Evolutionary conservation across 1,140 invertebrate genomes (phyloP).

Genomic region (Sarcophaga bullata): DNA sequence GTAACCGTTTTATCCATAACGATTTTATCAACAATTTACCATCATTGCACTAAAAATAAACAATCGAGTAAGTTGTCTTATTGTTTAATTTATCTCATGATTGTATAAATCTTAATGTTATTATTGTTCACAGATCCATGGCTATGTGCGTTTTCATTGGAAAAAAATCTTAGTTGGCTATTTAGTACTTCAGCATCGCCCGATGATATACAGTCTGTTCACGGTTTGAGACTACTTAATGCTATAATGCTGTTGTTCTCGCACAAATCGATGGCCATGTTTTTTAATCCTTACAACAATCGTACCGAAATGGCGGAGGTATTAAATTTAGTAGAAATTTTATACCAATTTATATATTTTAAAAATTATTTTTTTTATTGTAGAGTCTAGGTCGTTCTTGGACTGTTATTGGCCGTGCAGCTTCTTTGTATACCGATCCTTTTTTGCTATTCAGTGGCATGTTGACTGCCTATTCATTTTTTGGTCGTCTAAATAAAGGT

Average conservation of each 20-base stretch:
- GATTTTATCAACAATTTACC: conserved; percentile 60
- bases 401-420: conserved; percentile 73
- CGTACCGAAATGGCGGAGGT: conserved; percentile 73
- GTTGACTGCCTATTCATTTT: conserved; percentile 71
- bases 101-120: neutral
- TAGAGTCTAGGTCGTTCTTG: conserved; percentile 71
- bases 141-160: conserved; percentile 71
- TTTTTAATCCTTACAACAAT: conserved; percentile 73
- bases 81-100: neutral
- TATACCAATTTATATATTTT: conserved; percentile 31
- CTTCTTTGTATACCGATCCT: conserved; percentile 75
- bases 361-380: conserved; percentile 31
- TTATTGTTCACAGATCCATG: conserved; percentile 64
- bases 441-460: conserved; percentile 76
- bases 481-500: conserved; percentile 69
- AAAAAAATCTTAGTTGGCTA: conserved; percentile 70
- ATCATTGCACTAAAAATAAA: conserved; percentile 55
- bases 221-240: conserved; percentile 73
- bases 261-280: conserved; percentile 75
- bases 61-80: conserved; percentile 55
- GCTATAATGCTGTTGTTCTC: conserved; percentile 71
- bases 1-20: conserved; percentile 56
- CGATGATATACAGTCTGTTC: conserved; percentile 71
- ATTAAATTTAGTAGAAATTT: conserved; percentile 39
- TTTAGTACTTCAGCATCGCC: conserved; percentile 67